These are phyloP conservation scores for Nymphalis c-album DNA, from an alignment of 2,888 invertebrate genomes.

Conservation along the genomic window DNA sequence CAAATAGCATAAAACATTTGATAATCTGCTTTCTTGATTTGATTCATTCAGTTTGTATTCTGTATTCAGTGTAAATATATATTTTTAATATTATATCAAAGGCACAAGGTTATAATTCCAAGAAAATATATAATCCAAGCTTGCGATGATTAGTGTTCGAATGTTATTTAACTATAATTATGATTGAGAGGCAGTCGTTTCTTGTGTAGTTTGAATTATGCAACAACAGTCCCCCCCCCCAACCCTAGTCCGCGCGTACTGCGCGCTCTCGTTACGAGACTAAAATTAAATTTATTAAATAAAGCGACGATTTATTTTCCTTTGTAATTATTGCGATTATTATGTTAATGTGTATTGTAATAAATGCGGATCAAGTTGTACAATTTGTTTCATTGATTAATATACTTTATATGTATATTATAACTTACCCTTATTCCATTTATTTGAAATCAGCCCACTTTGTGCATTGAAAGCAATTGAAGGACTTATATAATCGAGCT, in stretches of 20 bases:
- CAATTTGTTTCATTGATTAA: conserved; percentile 46
- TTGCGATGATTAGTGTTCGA: not conserved
- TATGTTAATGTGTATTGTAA: conserved; percentile 72
- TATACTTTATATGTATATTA: too few species aligned
- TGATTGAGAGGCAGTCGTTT: not conserved
- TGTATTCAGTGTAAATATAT: too few species aligned
- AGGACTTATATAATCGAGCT: too few species aligned
- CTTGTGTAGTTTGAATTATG: not conserved
- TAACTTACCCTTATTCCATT: too few species aligned
- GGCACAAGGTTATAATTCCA: too few species aligned
- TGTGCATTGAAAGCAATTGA: too few species aligned
- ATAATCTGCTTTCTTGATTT: too few species aligned
- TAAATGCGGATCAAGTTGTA: conserved; percentile 71
- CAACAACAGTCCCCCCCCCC: not conserved
- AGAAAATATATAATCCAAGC: too few species aligned
- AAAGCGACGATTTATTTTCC: conserved; percentile 31
- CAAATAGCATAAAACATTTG: too few species aligned
- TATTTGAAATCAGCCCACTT: too few species aligned
- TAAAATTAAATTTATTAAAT: conserved; percentile 46
- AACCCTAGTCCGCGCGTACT: conserved; percentile 23
- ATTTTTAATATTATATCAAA: too few species aligned
- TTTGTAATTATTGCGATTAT: conserved; percentile 61
- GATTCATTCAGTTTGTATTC: too few species aligned
- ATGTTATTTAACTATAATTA: not conserved
- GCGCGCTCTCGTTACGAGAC: conserved; percentile 48